Conservation (phyloP, 1,140 invertebrate species). For the Geopemphigus sp. region DNA sequence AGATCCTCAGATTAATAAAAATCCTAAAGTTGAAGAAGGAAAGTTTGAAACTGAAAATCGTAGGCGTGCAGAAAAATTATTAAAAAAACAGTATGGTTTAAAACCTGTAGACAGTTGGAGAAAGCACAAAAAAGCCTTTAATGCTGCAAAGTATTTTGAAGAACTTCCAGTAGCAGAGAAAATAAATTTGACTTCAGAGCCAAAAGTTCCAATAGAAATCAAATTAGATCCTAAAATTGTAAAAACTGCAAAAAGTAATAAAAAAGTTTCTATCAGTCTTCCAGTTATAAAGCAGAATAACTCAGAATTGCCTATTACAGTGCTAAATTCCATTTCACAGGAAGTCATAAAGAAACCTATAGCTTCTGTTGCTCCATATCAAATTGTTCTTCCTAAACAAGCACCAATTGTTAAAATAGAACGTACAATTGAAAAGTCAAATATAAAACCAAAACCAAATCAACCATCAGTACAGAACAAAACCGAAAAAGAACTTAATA, state of each 20-base stretch:
- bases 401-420: background rate
- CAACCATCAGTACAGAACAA: background rate
- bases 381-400: slow-evolving; percentile 47
- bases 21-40: slow-evolving; percentile 7
- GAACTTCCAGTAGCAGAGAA: slow-evolving; percentile 32
- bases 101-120: slow-evolving; percentile 45
- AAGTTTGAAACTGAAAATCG: slow-evolving; percentile 45
- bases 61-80: slow-evolving; percentile 37
- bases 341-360: slow-evolving; percentile 34
- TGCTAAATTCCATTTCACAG: background rate
- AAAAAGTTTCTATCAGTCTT: slow-evolving; percentile 42
- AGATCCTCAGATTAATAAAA: slow-evolving; percentile 27
- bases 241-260: slow-evolving; percentile 29
- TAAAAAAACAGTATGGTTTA: slow-evolving; percentile 44
- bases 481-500: slow-evolving; percentile 28
- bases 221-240: slow-evolving; percentile 18
- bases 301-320: background rate
- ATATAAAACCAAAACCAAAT: slow-evolving; percentile 26
- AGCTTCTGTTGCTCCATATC: slow-evolving; percentile 40
- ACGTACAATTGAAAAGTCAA: slow-evolving; percentile 15
- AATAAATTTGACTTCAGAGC: slow-evolving; percentile 6
- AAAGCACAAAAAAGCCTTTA: slow-evolving; percentile 44
- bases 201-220: background rate
- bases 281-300: slow-evolving; percentile 7
- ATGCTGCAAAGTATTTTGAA: slow-evolving; percentile 34